Evolutionary conservation across 1,140 invertebrate species (phyloP).

Genomic region (Oryzaephilus surinamensis): DNA sequence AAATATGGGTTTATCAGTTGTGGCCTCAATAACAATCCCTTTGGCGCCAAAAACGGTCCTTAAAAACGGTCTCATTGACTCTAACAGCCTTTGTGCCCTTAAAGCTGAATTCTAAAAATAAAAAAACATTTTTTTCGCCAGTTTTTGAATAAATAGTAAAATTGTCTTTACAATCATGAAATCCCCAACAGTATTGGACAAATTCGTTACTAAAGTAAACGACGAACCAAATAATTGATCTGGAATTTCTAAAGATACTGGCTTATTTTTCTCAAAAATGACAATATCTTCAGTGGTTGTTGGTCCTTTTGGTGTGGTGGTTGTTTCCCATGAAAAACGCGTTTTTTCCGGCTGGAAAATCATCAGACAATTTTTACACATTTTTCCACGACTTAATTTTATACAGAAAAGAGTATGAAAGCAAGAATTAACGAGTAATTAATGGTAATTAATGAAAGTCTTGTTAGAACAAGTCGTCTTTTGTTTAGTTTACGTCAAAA

Average conservation of each 20-base stretch:
- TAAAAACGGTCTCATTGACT: slow-evolving; percentile 43
- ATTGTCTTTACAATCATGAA: slow-evolving; percentile 51
- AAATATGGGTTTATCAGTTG: slow-evolving; percentile 33
- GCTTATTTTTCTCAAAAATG: slow-evolving; percentile 53
- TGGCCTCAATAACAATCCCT: slow-evolving; percentile 36
- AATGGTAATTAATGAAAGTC: no score
- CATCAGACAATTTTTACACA: not conserved
- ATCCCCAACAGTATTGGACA: slow-evolving; percentile 55
- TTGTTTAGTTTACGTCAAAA: no score
- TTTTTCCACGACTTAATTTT: not conserved
- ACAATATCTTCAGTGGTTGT: slow-evolving; percentile 54
- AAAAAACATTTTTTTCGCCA: slow-evolving; percentile 4
- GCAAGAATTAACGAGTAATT: no score
- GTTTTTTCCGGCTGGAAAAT: slow-evolving; percentile 7
- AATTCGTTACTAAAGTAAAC: slow-evolving; percentile 56
- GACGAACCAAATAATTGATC: slow-evolving; percentile 54
- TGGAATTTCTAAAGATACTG: slow-evolving; percentile 50
- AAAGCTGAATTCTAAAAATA: slow-evolving; percentile 43
- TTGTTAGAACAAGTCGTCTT: no score
- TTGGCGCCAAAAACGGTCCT: slow-evolving; percentile 41
- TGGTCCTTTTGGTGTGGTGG: slow-evolving; percentile 20
- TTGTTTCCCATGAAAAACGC: slow-evolving; percentile 23
- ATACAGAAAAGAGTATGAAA: no score
- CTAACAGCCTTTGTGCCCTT: slow-evolving; percentile 40
- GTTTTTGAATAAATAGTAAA: not conserved